Conservation (phyloP, 2,113 vertebrate genomes). For the Psittacara wagleri region DNA sequence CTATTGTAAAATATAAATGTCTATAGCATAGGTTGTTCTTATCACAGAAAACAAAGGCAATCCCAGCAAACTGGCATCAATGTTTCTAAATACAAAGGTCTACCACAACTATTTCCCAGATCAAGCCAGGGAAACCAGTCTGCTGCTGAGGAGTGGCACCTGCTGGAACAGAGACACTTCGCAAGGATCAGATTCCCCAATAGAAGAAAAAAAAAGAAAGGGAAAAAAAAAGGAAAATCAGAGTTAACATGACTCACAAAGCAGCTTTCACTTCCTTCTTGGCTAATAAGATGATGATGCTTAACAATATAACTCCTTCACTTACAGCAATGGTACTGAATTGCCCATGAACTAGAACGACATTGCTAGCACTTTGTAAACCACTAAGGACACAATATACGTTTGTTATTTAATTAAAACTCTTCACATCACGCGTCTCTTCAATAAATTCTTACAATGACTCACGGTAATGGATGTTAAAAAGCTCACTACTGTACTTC, state of each 20-base stretch:
- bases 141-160: slow-evolving; percentile 4
- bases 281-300: background rate
- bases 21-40: background rate
- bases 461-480: background rate
- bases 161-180: background rate
- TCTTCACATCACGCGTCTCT: background rate
- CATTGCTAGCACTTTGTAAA: background rate
- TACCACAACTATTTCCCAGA: background rate
- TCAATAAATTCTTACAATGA: background rate
- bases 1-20: background rate
- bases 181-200: background rate
- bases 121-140: background rate
- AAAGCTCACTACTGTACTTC: background rate
- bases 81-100: background rate
- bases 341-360: background rate
- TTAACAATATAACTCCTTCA: background rate
- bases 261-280: background rate
- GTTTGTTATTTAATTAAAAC: background rate
- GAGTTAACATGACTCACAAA: background rate
- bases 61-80: background rate
- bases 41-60: background rate
- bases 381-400: background rate
- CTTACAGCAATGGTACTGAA: background rate
- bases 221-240: background rate
- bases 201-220: background rate